A percentile compares a stretch with the other conserved stretches of the same genome.
Evolutionary conservation across 1,140 invertebrate genomes (phyloP).

Genomic region (Drosophila varians): DNA sequence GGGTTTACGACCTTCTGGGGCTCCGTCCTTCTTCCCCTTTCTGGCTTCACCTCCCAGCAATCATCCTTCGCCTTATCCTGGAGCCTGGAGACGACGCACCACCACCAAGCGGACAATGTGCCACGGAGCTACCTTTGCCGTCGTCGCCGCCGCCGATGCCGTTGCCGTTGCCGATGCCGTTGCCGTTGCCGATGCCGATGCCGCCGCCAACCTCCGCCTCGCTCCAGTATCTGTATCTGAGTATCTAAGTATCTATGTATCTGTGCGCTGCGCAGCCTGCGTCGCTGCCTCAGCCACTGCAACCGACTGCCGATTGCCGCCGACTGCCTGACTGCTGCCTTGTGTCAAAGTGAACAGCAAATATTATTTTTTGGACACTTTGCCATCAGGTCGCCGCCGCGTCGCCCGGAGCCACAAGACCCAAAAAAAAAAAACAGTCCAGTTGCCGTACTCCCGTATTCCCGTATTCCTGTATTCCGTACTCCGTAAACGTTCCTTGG

Average conservation of each 20-base stretch:
- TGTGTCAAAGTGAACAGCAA: conserved; percentile 80
- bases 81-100: conserved; percentile 48
- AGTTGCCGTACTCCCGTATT: conserved; percentile 7
- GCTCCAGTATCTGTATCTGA: conserved; percentile 58
- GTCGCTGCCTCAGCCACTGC: conserved; percentile 31
- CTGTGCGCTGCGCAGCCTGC: conserved; percentile 45
- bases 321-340: conserved; percentile 40
- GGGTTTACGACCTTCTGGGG: conserved; percentile 65
- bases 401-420: conserved; percentile 59
- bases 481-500: conserved; percentile 21
- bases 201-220: conserved; percentile 6
- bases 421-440: conserved; percentile 14
- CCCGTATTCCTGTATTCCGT: neutral
- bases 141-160: too few relatives aligned
- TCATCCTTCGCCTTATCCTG: conserved; percentile 25
- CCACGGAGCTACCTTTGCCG: neutral
- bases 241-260: conserved; percentile 38
- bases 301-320: conserved; percentile 29
- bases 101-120: conserved; percentile 45
- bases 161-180: too few relatives aligned
- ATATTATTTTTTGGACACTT: conserved; percentile 83
- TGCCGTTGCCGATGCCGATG: too few relatives aligned
- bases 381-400: conserved; percentile 77
- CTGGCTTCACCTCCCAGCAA: conserved; percentile 37
- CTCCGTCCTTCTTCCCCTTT: conserved; percentile 16